Evolutionary conservation across 2,888 invertebrate species (phyloP), one percentile per base, ranked within the genome.

Genomic region (Gortyna flavago): DNA sequence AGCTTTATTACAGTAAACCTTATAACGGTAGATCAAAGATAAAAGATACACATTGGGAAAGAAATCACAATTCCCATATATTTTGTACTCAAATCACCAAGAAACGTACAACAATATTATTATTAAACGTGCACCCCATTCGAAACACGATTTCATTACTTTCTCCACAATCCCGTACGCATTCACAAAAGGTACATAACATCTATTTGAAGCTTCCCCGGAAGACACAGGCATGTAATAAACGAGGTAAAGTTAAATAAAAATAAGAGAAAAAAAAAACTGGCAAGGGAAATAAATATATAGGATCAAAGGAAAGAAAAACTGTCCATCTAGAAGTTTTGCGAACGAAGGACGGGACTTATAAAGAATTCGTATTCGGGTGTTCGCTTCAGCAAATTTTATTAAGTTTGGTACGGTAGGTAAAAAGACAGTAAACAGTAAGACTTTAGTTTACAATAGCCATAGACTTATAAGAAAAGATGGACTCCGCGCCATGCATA

Each of bases 221-320:
- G 86, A 84, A 85, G 79, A 88, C 74, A 79, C 77, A 78, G 75
- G 79, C 83, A 76, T 86, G 83, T 90, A 86, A 90, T 88, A 91
- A 88, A 89, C 71, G 89, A 86, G 88, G 84, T 84, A 86, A 90
- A 89, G 87, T 91, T 89, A 91, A 92, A 91, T 91, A 92, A 91
- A 93, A 91, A 93, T 89, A 91, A 87, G 87, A 89, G 44, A 44
- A 54, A 48, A 35, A 88, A 89, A 89, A 91, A 93, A 92, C 90
- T 81, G 59, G 83, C 77, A 85, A 87, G 86, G 87, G 87, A 88
- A 86, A 89, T 88, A 91, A 90, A 91, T 90, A 91, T 88, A 89
- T 75, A 88, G 90, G 93, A 94, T 95, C 94, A 94, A 94, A 93
- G 91, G 70, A 80, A 87, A 88, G 86, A 88, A 89, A 90, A 90